Base-by-base conservation (phyloP, 2,797 vertebrate species). In the Syngnathus rostellatus region DNA sequence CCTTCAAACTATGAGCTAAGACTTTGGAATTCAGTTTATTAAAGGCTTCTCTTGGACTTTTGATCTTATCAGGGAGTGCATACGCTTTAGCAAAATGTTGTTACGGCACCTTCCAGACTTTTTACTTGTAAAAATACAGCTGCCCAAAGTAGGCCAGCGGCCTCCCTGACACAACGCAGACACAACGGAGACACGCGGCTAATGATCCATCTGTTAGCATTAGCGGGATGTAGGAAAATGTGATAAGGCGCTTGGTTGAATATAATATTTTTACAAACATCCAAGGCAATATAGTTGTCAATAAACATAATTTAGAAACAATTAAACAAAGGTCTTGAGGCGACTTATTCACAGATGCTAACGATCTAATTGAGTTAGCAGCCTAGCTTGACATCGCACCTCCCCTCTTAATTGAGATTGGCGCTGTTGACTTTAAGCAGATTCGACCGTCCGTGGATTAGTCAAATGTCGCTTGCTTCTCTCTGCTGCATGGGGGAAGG, bases 141-240 rank as follows among this genome's bases (percentile, higher is more conserved):
- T 65, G 41, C 8, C 0, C 55, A 74, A 85, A 84, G 55, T 83
- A 83, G 80, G 82, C 81, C 84, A 75, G 66, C 23, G 67, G 73
- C 68, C 74, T 65, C 66, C 57, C 73, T 74, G 54, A 55, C 63
- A 40, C 57, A 8, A 54, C 62, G 19, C 68, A 70, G 69, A 55
- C 63, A 40, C 57, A 8, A 54, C 62, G 19, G 67, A 70, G 70
- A 68, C 65, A 64, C 53, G 66, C 66, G 62, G 40, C 5, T 45
- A 23, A 45, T 23, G 25, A 11, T 16, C 14, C 17, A 40, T 3
- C 37, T 8, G 37, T 40, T 41, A n/a, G 37, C 37, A 41, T 62
- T 40, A 48, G 45, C 46, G 17, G 16, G 16, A 6, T 48, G 2
- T 8, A 48, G 46, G 6, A 48, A 48, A 48, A 48, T 17, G 17